A percentile compares a stretch with the other conserved stretches of the same genome.
Evolutionary conservation across 2,113 vertebrate genomes (phyloP).

Genomic region (Vidua chalybeata): DNA sequence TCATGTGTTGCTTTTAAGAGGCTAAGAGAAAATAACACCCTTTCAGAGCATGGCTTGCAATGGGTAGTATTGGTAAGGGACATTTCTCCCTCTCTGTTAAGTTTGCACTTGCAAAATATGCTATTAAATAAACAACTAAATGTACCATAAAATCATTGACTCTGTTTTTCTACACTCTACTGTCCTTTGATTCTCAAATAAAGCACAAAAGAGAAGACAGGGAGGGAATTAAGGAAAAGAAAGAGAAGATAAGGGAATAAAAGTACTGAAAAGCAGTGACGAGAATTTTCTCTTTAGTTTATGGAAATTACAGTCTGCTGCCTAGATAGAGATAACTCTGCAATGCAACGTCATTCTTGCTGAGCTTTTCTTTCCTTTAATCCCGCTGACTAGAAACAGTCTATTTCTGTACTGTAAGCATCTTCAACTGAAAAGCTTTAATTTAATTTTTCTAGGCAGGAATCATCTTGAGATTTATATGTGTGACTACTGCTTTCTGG

Average conservation of each 20-base stretch:
- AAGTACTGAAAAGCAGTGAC: neutral
- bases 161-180: neutral
- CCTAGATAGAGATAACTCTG: slow-evolving; percentile 32
- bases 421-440: slow-evolving; percentile 34
- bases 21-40: neutral
- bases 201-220: neutral
- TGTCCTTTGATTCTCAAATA: neutral
- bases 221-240: neutral
- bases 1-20: neutral
- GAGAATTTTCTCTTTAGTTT: neutral
- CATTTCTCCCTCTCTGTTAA: neutral
- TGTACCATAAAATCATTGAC: neutral
- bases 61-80: neutral
- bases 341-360: slow-evolving; percentile 20
- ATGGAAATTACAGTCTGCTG: slow-evolving; percentile 37
- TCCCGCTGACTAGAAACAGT: slow-evolving; percentile 28
- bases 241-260: neutral
- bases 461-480: neutral
- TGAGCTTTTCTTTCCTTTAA: slow-evolving; percentile 51
- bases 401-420: slow-evolving; percentile 57
- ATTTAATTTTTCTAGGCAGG: slow-evolving; percentile 54
- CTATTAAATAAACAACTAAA: neutral
- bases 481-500: neutral
- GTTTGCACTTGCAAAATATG: neutral
- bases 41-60: neutral